Evolutionary conservation across 2,888 invertebrate species (phyloP).

Genomic region (Oegoconia quadripuncta): DNA sequence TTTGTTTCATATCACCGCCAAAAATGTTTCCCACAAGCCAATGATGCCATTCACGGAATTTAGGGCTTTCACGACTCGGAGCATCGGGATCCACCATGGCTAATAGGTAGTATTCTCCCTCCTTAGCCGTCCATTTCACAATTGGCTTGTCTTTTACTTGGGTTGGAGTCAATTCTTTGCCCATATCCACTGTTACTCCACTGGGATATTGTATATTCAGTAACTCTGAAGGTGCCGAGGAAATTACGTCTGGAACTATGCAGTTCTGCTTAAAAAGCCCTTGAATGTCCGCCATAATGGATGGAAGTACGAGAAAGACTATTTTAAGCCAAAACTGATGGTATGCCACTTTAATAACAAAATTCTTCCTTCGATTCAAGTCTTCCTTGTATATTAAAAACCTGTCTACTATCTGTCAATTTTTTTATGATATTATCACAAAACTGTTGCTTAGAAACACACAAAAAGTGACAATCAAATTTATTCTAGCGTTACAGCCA

Average conservation of each 20-base stretch:
- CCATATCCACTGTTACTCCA: slow-evolving; percentile 72
- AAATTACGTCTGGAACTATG: slow-evolving; percentile 84
- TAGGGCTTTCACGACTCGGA: slow-evolving; percentile 84
- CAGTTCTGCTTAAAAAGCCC: slow-evolving; percentile 68
- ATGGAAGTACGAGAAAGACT: not conserved
- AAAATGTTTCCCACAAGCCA: slow-evolving; percentile 88
- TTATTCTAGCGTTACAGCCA: too few relatives aligned
- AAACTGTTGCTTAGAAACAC: too few relatives aligned
- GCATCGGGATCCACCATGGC: slow-evolving; percentile 87
- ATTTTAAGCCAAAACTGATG: not conserved
- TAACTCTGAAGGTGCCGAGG: slow-evolving; percentile 73
- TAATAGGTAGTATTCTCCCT: slow-evolving; percentile 81
- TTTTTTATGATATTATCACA: too few relatives aligned
- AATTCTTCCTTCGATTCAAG: too few relatives aligned
- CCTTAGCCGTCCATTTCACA: slow-evolving; percentile 81
- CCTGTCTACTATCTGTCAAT: too few relatives aligned
- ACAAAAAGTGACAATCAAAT: too few relatives aligned
- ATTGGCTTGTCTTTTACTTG: slow-evolving; percentile 84
- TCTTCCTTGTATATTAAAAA: too few relatives aligned
- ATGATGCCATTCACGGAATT: slow-evolving; percentile 86
- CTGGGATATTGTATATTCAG: slow-evolving; percentile 73
- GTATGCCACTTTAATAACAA: too few relatives aligned
- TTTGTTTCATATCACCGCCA: slow-evolving; percentile 79
- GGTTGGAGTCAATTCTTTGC: slow-evolving; percentile 85
- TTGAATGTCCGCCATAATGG: slow-evolving; percentile 46